Evolutionary conservation across 2,888 invertebrate genomes (phyloP), one percentile per base, ranked within the genome.

Genomic region (Cryptosula pallasiana): DNA sequence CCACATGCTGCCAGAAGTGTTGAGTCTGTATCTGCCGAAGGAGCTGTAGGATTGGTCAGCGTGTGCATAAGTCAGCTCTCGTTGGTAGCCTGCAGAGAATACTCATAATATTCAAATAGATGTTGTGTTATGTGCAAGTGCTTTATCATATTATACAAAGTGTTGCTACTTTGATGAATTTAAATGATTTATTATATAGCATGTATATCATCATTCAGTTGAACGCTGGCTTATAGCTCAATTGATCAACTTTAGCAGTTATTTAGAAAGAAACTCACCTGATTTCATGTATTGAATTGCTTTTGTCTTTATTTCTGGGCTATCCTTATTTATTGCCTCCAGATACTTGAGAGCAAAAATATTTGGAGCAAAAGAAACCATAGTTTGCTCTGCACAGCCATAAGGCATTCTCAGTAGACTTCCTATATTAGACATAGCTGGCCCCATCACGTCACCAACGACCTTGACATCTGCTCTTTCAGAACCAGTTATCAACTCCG

Each of bases 371-470:
- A 92, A 88, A 0, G 89, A 87, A 2, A 91, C 89, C 90, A 92
- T 91, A 82, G 91, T 91, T 86, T 92, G 92, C 79, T 92, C 92
- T 0, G 92, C 92, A 80, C 92, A 92, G 0, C 92, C 92, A 69
- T 90, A 89, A 0, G 92, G 92, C 70, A 91, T 84, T 13, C 85
- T 81, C 0, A 92, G 87, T 13, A 92, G 83, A 5, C 88, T 87
- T 70, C 91, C 90, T 0, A 92, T 86, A 72, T 82, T 82, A 16
- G 79, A 77, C 54, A 85, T 74, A 1, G 84, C 79, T 3, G 83
- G 82, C 0, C 85, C 85, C 83, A 86, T 81, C 16, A 85, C 79
- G 74, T 86, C 85, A 73, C 84, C 83, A 27, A 82, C 81, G 16
- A 81, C 86, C 78, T 89, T 88, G 0, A 91, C 84, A 63, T 88